Evolutionary conservation across 2,113 vertebrate species (phyloP).

Genomic region (Perognathus longimembris): DNA sequence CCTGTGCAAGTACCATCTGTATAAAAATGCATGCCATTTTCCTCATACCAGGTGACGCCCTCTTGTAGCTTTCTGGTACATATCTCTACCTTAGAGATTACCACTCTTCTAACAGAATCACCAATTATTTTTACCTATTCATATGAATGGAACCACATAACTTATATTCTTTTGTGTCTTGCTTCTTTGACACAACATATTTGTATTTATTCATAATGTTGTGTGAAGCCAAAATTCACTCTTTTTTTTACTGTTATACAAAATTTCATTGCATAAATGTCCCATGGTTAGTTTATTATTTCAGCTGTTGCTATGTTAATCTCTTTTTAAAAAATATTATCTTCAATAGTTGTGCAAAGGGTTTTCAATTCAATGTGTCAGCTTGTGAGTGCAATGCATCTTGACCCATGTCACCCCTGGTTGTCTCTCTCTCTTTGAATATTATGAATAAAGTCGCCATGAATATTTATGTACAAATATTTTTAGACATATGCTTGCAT

Average conservation of each 20-base stretch:
- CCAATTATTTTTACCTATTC: not conserved
- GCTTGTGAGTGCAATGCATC: too few species aligned
- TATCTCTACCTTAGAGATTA: not conserved
- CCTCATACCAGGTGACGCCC: not conserved
- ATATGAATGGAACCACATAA: not conserved
- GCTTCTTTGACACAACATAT: not conserved
- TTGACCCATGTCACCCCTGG: too few species aligned
- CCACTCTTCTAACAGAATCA: not conserved
- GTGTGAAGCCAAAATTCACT: not conserved
- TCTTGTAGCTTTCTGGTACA: not conserved
- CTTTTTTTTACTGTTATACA: not conserved
- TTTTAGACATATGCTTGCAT: slow-evolving; percentile 10
- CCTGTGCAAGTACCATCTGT: not conserved
- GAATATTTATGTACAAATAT: not conserved
- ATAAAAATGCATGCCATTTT: not conserved
- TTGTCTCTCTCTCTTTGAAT: not conserved
- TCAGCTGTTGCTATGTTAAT: not conserved
- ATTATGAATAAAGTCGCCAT: not conserved
- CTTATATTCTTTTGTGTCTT: not conserved
- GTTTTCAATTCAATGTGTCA: too few species aligned
- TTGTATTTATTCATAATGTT: not conserved
- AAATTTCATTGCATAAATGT: not conserved
- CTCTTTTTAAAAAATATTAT: too few species aligned
- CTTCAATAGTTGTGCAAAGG: too few species aligned
- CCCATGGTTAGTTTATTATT: not conserved